A percentile compares a stretch with the other conserved stretches of the same genome.
Evolutionary conservation across 2,888 invertebrate genomes (phyloP).

Genomic region (Gnatocerus cornutus): DNA sequence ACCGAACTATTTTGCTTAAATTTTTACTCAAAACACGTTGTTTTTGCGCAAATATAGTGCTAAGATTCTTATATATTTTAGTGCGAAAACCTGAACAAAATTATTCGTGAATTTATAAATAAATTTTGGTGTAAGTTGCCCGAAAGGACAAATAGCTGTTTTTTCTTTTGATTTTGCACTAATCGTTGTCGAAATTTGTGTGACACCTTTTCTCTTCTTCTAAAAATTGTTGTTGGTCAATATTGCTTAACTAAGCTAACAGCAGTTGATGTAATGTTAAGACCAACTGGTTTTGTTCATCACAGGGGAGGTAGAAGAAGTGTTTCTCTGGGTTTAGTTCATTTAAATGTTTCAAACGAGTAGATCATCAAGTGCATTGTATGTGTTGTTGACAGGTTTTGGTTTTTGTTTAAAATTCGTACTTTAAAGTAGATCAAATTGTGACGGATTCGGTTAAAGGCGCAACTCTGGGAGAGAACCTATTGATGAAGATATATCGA

Average conservation of each 20-base stretch:
- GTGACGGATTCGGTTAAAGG: slow-evolving; percentile 48
- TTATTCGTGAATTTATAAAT: slow-evolving; percentile 66
- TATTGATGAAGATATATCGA: slow-evolving; percentile 56
- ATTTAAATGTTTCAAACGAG: slow-evolving; percentile 49
- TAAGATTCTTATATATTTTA: slow-evolving; percentile 36
- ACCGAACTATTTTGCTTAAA: slow-evolving; percentile 55
- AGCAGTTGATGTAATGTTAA: slow-evolving; percentile 47
- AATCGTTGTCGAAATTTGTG: slow-evolving; percentile 63
- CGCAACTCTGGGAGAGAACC: slow-evolving; percentile 48
- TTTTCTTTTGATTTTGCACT: slow-evolving; percentile 65
- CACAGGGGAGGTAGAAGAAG: slow-evolving; percentile 49
- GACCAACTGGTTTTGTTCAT: slow-evolving; percentile 33
- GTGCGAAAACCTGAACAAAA: slow-evolving; percentile 63
- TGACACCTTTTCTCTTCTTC: slow-evolving; percentile 57
- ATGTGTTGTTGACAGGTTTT: slow-evolving; percentile 49
- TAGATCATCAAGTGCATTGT: slow-evolving; percentile 48
- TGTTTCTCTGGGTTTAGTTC: slow-evolving; percentile 46
- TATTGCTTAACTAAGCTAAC: slow-evolving; percentile 34
- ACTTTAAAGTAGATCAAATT: slow-evolving; percentile 42
- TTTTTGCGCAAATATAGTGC: slow-evolving; percentile 46
- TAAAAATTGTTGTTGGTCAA: slow-evolving; percentile 46
- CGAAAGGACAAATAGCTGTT: slow-evolving; percentile 49
- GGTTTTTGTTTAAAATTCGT: slow-evolving; percentile 47
- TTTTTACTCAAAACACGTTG: slow-evolving; percentile 47
- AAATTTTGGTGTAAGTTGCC: slow-evolving; percentile 67